Conservation (phyloP, 2,113 vertebrate genomes). For the Delphinapterus leucas region DNA sequence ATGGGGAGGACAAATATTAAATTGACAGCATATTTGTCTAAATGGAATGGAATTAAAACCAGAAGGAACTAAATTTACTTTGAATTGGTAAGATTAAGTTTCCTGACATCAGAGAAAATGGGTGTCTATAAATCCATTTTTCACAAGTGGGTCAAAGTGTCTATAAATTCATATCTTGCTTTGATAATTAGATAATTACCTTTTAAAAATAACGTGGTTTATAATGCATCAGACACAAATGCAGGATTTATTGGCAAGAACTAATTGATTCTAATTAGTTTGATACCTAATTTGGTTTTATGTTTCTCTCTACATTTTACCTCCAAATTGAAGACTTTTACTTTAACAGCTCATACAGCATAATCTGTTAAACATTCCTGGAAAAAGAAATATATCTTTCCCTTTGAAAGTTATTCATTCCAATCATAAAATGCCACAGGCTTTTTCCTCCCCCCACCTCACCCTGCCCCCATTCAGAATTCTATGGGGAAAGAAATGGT, state of each 20-base stretch:
- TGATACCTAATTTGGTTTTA: constrained; percentile 59
- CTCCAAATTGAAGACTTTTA: constrained; percentile 34
- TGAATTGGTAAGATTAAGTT: constrained; percentile 37
- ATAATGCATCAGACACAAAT: constrained; percentile 35
- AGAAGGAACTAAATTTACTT: background rate
- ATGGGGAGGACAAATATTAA: background rate
- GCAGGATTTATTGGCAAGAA: constrained; percentile 35
- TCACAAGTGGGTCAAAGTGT: constrained; percentile 50
- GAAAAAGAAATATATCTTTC: constrained; percentile 44
- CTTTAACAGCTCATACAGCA: constrained; percentile 1
- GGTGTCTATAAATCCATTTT: constrained; percentile 26
- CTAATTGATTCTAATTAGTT: constrained; percentile 67
- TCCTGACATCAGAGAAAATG: constrained; percentile 28
- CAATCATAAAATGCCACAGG: constrained; percentile 71
- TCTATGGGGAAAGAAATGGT: constrained; percentile 54
- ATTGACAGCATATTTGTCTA: background rate
- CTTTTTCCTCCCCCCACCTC: background rate
- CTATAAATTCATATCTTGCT: constrained; percentile 49
- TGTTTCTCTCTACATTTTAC: constrained; percentile 58
- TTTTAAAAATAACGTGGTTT: constrained; percentile 42
- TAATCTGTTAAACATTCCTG: constrained; percentile 56
- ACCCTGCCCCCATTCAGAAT: constrained; percentile 54
- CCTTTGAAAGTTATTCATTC: constrained; percentile 66
- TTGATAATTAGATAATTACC: constrained; percentile 46
- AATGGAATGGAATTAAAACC: constrained; percentile 4